Conservation (phyloP, 2,797 vertebrate genomes). For the Phylloscopus collybita region DNA sequence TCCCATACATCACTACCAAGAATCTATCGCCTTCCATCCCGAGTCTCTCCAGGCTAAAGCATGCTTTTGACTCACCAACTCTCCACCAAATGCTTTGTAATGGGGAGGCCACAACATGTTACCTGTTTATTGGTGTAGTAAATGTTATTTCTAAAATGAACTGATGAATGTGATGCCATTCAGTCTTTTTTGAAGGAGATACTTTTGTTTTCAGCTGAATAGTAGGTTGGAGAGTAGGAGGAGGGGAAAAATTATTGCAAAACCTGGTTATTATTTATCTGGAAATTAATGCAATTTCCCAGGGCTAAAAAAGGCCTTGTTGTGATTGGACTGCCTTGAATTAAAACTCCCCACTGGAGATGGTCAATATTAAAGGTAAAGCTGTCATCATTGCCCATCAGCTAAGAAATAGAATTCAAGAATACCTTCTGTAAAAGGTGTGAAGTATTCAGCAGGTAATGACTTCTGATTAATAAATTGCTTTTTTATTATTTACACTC, state of each 20-base stretch:
- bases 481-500: not conserved
- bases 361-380: not conserved
- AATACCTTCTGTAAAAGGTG: not conserved
- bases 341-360: not conserved
- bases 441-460: not conserved
- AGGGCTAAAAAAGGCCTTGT: not conserved
- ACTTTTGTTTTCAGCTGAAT: not conserved
- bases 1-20: accelerated
- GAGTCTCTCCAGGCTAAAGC: accelerated
- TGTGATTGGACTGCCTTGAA: not conserved
- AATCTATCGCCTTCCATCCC: accelerated
- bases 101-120: accelerated
- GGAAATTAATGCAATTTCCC: not conserved
- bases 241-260: not conserved
- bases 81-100: not conserved
- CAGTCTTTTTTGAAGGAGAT: not conserved
- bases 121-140: not conserved
- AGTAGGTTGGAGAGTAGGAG: accelerated
- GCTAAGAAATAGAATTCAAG: not conserved
- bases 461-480: not conserved
- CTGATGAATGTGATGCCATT: not conserved
- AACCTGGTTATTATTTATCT: not conserved
- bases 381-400: not conserved
- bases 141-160: not conserved
- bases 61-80: not conserved